Evolutionary conservation across 53 echinoderm and acorn worm genomes (phyloP).

Genomic region (Paracentrotus lividus): DNA sequence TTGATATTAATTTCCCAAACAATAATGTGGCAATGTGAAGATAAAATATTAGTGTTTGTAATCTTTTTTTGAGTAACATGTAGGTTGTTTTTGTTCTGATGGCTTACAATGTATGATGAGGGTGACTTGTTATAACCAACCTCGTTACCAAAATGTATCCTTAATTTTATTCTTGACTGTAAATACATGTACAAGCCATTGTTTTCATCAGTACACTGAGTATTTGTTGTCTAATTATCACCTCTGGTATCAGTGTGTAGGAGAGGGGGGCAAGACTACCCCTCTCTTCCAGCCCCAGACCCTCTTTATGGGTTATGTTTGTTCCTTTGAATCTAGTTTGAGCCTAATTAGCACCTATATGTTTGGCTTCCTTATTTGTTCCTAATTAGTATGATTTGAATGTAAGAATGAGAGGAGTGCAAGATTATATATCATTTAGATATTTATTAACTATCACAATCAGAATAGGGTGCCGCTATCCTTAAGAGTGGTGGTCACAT

Average conservation of each 20-base stretch:
- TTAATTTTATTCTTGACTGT: background rate
- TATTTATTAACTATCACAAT: background rate
- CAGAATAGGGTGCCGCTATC: background rate
- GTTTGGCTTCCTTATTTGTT: slow-evolving; percentile 64
- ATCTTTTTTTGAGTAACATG: no score
- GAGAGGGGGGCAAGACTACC: background rate
- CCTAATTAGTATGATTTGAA: background rate
- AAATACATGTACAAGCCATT: no score
- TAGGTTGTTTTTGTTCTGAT: background rate
- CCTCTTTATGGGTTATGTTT: slow-evolving; percentile 29
- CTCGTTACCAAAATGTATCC: background rate
- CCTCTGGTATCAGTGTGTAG: background rate
- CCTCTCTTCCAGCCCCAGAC: slow-evolving; percentile 21
- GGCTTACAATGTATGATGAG: background rate
- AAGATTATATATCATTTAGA: background rate
- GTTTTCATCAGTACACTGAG: background rate
- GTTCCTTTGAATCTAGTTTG: slow-evolving; percentile 38
- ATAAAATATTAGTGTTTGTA: no score
- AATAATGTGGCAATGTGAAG: no score
- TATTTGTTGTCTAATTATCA: background rate
- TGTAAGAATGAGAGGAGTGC: background rate
- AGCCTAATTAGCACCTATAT: slow-evolving; percentile 58
- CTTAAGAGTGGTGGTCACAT: background rate
- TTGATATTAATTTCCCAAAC: no score
- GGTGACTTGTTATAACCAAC: background rate